Evolutionary conservation across 2,113 vertebrate species (phyloP).

Genomic region (Petrocephalus microphthalmus): DNA sequence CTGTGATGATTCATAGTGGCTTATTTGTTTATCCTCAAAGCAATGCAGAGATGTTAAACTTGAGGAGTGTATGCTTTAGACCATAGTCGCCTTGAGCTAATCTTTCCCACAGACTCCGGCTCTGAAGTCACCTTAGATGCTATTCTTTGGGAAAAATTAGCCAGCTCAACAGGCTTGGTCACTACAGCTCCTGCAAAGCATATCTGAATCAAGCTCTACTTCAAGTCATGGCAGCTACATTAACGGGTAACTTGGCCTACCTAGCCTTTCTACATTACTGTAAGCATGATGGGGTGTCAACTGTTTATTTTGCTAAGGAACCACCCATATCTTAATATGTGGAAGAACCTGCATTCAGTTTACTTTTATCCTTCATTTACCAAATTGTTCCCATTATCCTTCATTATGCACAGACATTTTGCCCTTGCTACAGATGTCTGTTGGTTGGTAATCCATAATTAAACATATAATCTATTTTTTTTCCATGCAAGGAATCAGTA

Average conservation of each 20-base stretch:
- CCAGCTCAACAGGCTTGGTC: neutral
- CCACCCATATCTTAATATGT: neutral
- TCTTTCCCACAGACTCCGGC: neutral
- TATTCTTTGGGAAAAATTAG: neutral
- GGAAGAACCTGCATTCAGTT: neutral
- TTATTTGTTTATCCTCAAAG: neutral
- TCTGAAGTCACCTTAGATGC: neutral
- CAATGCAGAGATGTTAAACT: neutral
- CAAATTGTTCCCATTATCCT: neutral
- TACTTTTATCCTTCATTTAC: neutral
- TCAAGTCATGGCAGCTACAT: neutral
- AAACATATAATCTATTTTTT: neutral
- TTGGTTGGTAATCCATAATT: neutral
- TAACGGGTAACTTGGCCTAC: neutral
- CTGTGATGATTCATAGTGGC: neutral
- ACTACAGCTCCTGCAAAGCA: neutral
- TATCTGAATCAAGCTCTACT: neutral
- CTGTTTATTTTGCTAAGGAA: neutral
- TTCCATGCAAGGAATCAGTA: neutral
- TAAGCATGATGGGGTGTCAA: neutral
- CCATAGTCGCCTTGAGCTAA: neutral
- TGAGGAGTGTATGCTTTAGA: neutral
- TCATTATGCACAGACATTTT: neutral
- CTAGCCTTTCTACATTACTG: neutral
- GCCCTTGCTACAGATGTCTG: neutral